Evolutionary conservation across 2,113 vertebrate genomes (phyloP).

Genomic region (Dipodomys merriami): DNA sequence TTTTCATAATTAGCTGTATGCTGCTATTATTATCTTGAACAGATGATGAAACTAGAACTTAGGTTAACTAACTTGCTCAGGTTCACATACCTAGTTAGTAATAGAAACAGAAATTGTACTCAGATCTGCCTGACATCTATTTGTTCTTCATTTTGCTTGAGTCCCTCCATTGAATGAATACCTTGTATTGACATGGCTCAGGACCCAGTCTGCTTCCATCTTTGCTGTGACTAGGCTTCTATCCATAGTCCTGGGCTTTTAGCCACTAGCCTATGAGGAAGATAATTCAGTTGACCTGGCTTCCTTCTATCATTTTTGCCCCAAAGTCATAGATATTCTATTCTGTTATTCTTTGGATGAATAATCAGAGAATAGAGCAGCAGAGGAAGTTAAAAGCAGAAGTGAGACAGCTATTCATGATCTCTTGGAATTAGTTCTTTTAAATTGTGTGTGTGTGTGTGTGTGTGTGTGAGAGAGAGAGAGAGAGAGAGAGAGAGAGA

Average conservation of each 20-base stretch:
- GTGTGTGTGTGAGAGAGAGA: no score
- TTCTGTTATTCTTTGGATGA: neutral
- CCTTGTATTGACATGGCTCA: neutral
- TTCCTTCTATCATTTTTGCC: neutral
- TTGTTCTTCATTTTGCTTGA: neutral
- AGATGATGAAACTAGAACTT: slow-evolving; percentile 10
- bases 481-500: no score
- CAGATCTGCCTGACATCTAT: slow-evolving; percentile 9
- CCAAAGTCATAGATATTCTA: neutral
- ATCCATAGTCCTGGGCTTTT: neutral
- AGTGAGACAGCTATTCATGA: neutral
- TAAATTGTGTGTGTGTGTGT: no score
- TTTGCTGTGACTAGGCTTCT: neutral
- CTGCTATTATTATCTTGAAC: neutral
- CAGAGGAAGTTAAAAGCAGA: neutral
- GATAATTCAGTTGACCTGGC: neutral
- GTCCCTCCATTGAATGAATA: neutral
- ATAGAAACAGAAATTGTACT: neutral
- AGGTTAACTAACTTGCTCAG: neutral
- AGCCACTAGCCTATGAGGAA: neutral
- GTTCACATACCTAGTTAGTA: neutral
- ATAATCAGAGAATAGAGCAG: neutral
- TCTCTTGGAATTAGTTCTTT: neutral
- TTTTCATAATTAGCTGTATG: neutral
- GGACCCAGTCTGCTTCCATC: neutral